Percentiles rank a stretch among this genome's conserved stretches.
Conservation (phyloP, 2,113 vertebrate species). For the Takifugu bimaculatus region DNA sequence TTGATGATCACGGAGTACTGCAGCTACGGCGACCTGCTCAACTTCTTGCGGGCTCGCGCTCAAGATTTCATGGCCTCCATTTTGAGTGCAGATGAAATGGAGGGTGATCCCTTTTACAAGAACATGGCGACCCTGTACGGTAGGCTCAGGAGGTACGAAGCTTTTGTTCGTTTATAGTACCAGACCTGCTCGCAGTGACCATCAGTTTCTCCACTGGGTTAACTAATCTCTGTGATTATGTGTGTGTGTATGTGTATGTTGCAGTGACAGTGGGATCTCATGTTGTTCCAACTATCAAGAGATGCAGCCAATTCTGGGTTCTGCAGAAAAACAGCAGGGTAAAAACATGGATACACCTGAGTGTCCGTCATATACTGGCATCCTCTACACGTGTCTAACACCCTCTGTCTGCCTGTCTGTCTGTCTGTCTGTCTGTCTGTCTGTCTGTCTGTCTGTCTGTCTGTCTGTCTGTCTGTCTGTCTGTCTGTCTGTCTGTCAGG, state of each 20-base stretch:
- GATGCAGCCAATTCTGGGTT: slow-evolving; percentile 74
- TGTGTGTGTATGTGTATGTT: slow-evolving; percentile 11
- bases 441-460: too few species aligned
- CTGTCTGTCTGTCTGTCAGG: slow-evolving; percentile 49
- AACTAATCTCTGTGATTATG: not conserved
- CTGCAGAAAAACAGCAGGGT: slow-evolving; percentile 26
- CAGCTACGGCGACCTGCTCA: slow-evolving; percentile 89
- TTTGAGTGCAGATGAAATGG: slow-evolving; percentile 61
- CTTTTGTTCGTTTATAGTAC: too few species aligned
- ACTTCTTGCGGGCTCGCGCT: slow-evolving; percentile 84
- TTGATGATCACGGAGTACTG: slow-evolving; percentile 98
- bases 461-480: not conserved
- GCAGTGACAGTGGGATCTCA: slow-evolving; percentile 83
- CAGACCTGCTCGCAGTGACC: not conserved
- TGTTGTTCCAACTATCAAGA: slow-evolving; percentile 83
- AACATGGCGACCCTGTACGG: slow-evolving; percentile 65
- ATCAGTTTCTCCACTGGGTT: not conserved
- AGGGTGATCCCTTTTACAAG: slow-evolving; percentile 78
- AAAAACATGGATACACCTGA: slow-evolving; percentile 5
- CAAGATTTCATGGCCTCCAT: slow-evolving; percentile 78
- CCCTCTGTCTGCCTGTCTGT: not conserved
- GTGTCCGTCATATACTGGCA: not conserved
- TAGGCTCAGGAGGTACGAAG: slow-evolving; percentile 48
- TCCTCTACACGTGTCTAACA: not conserved
- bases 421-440: not conserved